A percentile compares a stretch with the other conserved stretches of the same genome.
These are phyloP conservation scores for Pomacea maculata DNA, from an alignment of 1,140 invertebrate genomes.

Conservation along the genomic window DNA sequence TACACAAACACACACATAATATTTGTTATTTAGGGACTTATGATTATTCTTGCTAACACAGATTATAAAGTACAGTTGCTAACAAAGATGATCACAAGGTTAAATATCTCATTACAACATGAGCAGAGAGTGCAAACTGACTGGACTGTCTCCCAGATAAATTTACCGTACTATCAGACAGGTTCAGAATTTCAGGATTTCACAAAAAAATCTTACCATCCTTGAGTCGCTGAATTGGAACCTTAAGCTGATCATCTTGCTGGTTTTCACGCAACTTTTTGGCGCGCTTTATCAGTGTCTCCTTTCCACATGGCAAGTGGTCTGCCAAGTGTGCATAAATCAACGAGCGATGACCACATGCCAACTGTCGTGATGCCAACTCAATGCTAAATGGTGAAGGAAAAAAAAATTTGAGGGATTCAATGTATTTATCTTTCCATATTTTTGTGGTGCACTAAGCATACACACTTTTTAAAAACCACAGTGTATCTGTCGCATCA, in stretches of 20 bases:
- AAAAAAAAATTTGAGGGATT: neutral
- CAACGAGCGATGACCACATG: conserved; percentile 66
- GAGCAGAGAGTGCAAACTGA: no score
- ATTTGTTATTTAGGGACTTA: neutral
- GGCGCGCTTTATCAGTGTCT: conserved; percentile 74
- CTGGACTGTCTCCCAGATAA: neutral
- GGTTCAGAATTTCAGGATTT: no score
- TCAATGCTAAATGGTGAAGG: conserved; percentile 70
- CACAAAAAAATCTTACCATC: conserved; percentile 47
- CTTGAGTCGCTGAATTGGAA: conserved; percentile 65
- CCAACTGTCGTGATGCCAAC: conserved; percentile 66
- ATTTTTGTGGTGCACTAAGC: no score
- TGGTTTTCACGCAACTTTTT: conserved; percentile 73
- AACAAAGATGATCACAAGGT: neutral
- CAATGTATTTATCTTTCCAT: neutral
- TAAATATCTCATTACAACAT: neutral
- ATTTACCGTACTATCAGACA: neutral
- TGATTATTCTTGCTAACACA: neutral
- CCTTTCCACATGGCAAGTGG: conserved; percentile 75
- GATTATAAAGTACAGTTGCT: no score
- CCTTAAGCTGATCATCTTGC: conserved; percentile 71
- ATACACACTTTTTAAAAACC: no score
- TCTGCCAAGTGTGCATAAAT: conserved; percentile 74
- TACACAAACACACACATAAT: conserved; percentile 14
- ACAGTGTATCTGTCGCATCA: no score